Evolutionary conservation across 53 echinoderm and acorn worm species (phyloP), one percentile per base, ranked within the genome.

Genomic region (Echinarachnius parma): DNA sequence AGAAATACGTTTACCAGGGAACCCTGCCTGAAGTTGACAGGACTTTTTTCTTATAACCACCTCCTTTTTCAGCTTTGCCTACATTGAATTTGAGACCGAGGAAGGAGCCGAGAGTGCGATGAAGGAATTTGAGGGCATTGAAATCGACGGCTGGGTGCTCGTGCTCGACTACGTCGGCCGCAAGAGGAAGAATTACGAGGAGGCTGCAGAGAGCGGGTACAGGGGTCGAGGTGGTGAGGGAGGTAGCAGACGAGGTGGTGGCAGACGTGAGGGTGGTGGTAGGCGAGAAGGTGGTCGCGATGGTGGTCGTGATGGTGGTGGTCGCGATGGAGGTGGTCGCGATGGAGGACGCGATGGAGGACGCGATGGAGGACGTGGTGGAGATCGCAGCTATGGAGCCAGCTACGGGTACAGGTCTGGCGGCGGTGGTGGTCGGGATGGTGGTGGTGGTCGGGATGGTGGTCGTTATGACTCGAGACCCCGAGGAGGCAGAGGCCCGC

Each of bases 71-170:
- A 86, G 86, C 25, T 86, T 75, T 60, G 86, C 77, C 1, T 86
- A 86, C 81, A 61, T 86, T 25, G 86, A 86, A 55, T 86, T 86
- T 55, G 34, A 76, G 5, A 34, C 37, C 7, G 81, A 86, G 34
- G 56, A 49, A 0, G 50, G 11, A 5, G 86, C 76, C 0, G 81
- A 86, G 10, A 67, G 60, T 3, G 86, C 86, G 27, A 53, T 86
- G 68, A 22, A 30, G 4, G 33, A 44, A 10, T 68, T 66, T 31
- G 56, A 63, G 7, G 86, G 86, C 2, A 77, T 67, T 5, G 86
- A 86, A 56, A 61, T 86, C 24, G 86, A 86, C 14, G 86, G 86
- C 29, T 81, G 86, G 78, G 60, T 68, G 2, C 60, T 80, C 61
- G 61, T 68, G 32, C 62, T 86, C 35, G 86, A 86, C 57, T 86